Evolutionary conservation across 2,113 vertebrate species (phyloP), one percentile per base, ranked within the genome.

Genomic region (Trichechus manatus): DNA sequence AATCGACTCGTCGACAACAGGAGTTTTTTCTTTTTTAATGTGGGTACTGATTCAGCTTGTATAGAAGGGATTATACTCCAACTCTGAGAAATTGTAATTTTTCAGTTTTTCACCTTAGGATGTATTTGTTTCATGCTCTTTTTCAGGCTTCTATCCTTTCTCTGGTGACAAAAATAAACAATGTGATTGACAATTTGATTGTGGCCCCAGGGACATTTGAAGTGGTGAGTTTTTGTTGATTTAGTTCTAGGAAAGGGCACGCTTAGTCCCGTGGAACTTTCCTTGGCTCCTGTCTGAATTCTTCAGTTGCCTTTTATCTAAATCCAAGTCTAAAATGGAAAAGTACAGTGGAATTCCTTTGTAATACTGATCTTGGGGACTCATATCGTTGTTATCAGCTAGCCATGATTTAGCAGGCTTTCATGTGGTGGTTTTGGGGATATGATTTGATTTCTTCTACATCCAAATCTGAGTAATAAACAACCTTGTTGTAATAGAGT

Each of bases 81-180:
- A 33, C 5, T 56, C 19, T 56, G 36, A 89, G 53, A 6, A 36
- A 1, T 17, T 59, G 6, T 0, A 56, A 56, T 56, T 56, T 56
- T 92, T 96, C 61, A 56, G 13, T 56, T 56, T 56, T 92, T 96
- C 61, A 88, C 13, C n/a, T 84, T n/a, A 77, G 39, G 63, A 1
- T 93, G 23, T 91, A 95, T 96, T 96, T 94, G 33, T 97, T 19
- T 79, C 0, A 2, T 78, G 36, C 31, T 92, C 0, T 29, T 74
- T 33, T 81, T 77, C 96, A 99, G 99, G 99, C 99, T 1, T 99
- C 99, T 80, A 99, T 99, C 89, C 98, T 99, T 92, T 99, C 99
- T 6, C 98, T 99, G 97, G 99, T 99, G 96, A 99, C 99, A 63
- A 99, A 99, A 98, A 99, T 99, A 96, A 99, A 99, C 98, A 99